These are phyloP conservation scores for Diplolepis rosae DNA, from an alignment of 2,888 invertebrate species.

Conservation along the genomic window DNA sequence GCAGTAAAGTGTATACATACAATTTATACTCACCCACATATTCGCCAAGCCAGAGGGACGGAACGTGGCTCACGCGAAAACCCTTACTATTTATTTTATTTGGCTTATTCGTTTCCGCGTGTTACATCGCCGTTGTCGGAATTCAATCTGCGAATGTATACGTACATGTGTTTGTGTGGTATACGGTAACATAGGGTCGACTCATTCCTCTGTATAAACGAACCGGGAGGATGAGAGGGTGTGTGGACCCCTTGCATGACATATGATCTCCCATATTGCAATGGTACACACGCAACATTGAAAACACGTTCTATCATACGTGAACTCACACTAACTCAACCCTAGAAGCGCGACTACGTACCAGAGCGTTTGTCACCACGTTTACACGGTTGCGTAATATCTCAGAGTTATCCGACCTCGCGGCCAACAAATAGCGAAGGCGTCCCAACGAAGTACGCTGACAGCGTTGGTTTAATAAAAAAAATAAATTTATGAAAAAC, in stretches of 20 bases:
- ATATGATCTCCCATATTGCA: slow-evolving; percentile 74
- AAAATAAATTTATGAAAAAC: slow-evolving; percentile 32
- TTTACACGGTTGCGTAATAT: slow-evolving; percentile 63
- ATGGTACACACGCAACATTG: slow-evolving; percentile 55
- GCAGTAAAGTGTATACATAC: slow-evolving; percentile 13
- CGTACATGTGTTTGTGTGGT: slow-evolving; percentile 43
- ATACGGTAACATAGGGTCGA: slow-evolving; percentile 22
- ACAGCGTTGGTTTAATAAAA: slow-evolving; percentile 54
- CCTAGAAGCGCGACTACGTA: slow-evolving; percentile 42
- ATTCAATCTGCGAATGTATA: slow-evolving; percentile 61
- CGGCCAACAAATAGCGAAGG: slow-evolving; percentile 58
- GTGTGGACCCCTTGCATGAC: slow-evolving; percentile 68
- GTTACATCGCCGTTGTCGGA: slow-evolving; percentile 60
- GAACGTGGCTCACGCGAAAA: slow-evolving; percentile 42
- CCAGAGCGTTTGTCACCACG: slow-evolving; percentile 51
- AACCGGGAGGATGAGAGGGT: slow-evolving; percentile 45
- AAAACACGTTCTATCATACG: slow-evolving; percentile 36
- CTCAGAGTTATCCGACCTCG: slow-evolving; percentile 68
- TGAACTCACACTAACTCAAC: slow-evolving; percentile 35
- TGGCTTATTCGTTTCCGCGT: slow-evolving; percentile 66
- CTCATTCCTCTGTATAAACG: slow-evolving; percentile 45
- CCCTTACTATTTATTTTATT: slow-evolving; percentile 66
- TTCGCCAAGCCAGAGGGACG: slow-evolving; percentile 12
- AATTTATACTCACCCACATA: slow-evolving; percentile 10
- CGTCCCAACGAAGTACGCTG: slow-evolving; percentile 37